phyloP scores from a whole-genome alignment of 2,113 vertebrate species.

The Gymnocephalus cernua region DNA sequence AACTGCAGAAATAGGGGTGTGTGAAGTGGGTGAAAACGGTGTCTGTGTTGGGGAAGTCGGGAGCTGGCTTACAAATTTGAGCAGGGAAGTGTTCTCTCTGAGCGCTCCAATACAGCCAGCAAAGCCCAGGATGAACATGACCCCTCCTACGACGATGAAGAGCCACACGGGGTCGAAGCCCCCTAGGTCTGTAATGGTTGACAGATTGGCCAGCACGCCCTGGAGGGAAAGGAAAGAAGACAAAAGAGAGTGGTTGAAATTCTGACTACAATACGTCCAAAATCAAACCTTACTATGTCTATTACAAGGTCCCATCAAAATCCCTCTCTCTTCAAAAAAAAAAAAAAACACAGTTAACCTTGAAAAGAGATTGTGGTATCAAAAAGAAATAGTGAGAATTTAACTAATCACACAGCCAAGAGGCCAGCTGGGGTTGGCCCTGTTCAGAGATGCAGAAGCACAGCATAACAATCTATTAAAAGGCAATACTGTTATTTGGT shows the following conservation, averaged over 20 bases:
- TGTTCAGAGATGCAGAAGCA: slow-evolving; percentile 5
- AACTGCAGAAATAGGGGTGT: slow-evolving; percentile 40
- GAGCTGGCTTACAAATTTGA: slow-evolving; percentile 90
- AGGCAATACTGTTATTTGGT: slow-evolving; percentile 1
- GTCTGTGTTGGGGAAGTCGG: background rate
- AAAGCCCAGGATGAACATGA: slow-evolving; percentile 94
- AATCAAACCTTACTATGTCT: background rate
- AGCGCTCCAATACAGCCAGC: slow-evolving; percentile 94
- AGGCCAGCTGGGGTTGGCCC: background rate
- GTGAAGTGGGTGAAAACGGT: slow-evolving; percentile 45
- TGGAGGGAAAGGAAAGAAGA: slow-evolving; percentile 64
- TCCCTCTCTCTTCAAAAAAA: slow-evolving; percentile 14
- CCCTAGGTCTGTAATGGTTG: slow-evolving; percentile 92
- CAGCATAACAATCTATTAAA: slow-evolving; percentile 11
- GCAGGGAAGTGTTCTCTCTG: slow-evolving; percentile 91
- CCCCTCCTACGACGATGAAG: slow-evolving; percentile 91
- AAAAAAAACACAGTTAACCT: slow-evolving; percentile 28
- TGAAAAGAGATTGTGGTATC: slow-evolving; percentile 30
- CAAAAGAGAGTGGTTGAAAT: slow-evolving; percentile 25
- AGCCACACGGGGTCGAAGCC: slow-evolving; percentile 95
- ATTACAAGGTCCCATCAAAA: slow-evolving; percentile 17
- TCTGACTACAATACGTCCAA: slow-evolving; percentile 15
- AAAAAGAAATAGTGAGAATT: slow-evolving; percentile 30
- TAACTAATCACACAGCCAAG: slow-evolving; percentile 12
- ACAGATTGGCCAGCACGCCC: slow-evolving; percentile 93